phyloP scores from a whole-genome alignment of 2,113 vertebrate genomes.

The Spermophilus dauricus region DNA sequence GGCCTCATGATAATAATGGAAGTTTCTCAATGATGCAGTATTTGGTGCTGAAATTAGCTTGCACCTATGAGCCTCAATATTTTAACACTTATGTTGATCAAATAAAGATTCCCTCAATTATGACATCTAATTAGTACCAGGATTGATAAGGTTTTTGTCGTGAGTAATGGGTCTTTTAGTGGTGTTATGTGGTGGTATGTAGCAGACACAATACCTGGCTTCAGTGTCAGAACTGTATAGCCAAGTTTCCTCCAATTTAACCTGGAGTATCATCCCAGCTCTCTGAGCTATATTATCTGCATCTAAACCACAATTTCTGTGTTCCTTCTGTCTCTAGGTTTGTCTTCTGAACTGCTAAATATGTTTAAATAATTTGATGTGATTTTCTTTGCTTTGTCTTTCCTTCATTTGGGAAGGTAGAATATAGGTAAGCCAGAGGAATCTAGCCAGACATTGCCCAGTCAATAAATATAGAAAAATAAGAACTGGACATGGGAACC shows the following conservation, averaged over 20 bases:
- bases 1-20: not conserved
- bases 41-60: not conserved
- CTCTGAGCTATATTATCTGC: not conserved
- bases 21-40: not conserved
- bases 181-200: not conserved
- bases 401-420: not conserved
- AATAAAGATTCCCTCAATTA: not conserved
- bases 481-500: not conserved
- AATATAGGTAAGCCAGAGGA: not conserved
- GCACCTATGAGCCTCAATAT: not conserved
- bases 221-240: not conserved
- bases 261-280: not conserved
- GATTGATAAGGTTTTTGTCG: not conserved
- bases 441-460: not conserved
- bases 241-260: not conserved
- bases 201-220: not conserved
- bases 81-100: not conserved
- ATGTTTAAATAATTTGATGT: not conserved
- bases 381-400: not conserved
- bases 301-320: not conserved
- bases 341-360: not conserved
- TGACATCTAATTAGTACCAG: not conserved
- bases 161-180: not conserved
- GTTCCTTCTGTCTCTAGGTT: not conserved
- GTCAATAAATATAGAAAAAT: not conserved